Conservation (phyloP, 1,140 invertebrate genomes). For the Ladona fulva region DNA sequence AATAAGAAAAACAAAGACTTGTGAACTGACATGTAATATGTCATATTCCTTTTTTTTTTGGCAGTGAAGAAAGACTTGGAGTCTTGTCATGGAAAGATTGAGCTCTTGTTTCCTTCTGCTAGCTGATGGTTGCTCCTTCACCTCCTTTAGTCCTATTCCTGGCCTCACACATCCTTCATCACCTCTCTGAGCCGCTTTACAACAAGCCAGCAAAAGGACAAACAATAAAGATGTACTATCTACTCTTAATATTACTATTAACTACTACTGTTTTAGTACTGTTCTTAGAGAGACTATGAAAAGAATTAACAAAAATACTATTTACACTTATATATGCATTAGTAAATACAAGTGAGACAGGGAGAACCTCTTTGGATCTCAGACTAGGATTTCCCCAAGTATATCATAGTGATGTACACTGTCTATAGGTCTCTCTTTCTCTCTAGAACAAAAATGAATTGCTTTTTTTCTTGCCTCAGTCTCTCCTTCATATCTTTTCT, state of each 20-base stretch:
- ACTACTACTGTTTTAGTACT: conserved; percentile 10
- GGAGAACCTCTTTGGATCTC: conserved; percentile 7
- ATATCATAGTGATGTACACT: conserved; percentile 7
- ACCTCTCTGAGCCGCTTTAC: conserved; percentile 7
- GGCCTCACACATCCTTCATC: neutral
- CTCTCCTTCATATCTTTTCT: conserved; percentile 9
- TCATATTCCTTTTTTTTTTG: conserved; percentile 5
- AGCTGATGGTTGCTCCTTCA: conserved; percentile 7
- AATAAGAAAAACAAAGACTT: conserved; percentile 13
- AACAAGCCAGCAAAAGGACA: conserved; percentile 8
- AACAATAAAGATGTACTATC: conserved; percentile 10
- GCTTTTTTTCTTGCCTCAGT: conserved; percentile 1
- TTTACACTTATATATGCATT: conserved; percentile 10
- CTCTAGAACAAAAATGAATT: conserved; percentile 7
- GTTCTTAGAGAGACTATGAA: conserved; percentile 9
- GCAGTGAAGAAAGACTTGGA: neutral
- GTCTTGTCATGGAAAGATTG: conserved; percentile 4
- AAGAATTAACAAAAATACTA: conserved; percentile 9
- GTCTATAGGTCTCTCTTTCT: conserved; percentile 5
- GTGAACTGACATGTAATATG: neutral
- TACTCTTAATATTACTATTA: conserved; percentile 11
- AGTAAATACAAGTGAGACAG: neutral
- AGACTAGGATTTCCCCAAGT: neutral
- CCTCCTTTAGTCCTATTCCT: neutral
- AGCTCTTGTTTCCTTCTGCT: conserved; percentile 8